These are phyloP conservation scores for Eupithecia vulgata DNA, from an alignment of 2,888 invertebrate genomes.

Conservation along the genomic window DNA sequence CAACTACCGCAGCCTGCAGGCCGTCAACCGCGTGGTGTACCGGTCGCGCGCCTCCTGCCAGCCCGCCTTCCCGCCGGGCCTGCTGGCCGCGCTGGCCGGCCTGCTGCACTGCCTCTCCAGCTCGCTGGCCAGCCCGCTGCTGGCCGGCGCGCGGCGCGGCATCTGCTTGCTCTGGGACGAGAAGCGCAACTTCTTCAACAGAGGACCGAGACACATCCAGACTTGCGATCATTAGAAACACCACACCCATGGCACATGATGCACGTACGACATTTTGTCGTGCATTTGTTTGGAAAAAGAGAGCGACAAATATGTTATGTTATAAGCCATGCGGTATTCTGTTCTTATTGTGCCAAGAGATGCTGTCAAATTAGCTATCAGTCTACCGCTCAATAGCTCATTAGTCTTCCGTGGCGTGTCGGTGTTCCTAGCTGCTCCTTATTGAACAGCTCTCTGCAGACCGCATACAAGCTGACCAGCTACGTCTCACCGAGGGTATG, in stretches of 20 bases:
- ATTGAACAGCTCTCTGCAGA: background rate
- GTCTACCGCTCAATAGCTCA: background rate
- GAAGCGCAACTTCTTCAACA: slow-evolving; percentile 64
- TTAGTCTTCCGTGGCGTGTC: background rate
- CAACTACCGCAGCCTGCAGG: slow-evolving; percentile 78
- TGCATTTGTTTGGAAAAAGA: background rate
- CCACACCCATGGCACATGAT: background rate
- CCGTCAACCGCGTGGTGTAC: slow-evolving; percentile 68
- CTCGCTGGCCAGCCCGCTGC: slow-evolving; percentile 51
- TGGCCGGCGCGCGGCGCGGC: slow-evolving; percentile 48
- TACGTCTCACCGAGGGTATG: background rate
- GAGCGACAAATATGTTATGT: background rate
- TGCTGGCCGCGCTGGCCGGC: slow-evolving; percentile 53
- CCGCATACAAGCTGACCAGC: background rate
- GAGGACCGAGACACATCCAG: slow-evolving; percentile 34
- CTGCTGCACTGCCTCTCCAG: slow-evolving; percentile 60
- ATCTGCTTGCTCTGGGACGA: slow-evolving; percentile 59
- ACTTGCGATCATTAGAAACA: slow-evolving; percentile 15
- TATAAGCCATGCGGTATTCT: background rate
- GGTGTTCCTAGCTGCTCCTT: background rate
- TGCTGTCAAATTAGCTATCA: background rate
- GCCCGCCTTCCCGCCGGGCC: slow-evolving; percentile 53
- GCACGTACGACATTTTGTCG: background rate
- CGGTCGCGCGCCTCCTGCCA: slow-evolving; percentile 66
- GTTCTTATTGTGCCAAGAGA: background rate